Percentiles rank a stretch among this genome's conserved stretches.
Evolutionary conservation across 2,888 invertebrate species (phyloP).

Genomic region (Ligdia adustata): DNA sequence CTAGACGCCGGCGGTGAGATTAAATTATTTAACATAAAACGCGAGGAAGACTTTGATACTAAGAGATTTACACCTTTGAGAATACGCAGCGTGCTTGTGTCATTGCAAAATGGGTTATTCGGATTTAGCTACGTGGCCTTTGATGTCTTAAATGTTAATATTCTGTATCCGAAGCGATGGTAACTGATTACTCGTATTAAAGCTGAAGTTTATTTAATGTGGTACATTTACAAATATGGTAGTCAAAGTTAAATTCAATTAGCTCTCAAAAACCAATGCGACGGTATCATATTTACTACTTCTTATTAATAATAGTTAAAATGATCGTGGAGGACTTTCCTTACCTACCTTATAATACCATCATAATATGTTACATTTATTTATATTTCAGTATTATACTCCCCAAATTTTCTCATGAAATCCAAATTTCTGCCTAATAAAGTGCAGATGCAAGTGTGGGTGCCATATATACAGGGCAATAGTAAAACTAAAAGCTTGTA

Average conservation of each 20-base stretch:
- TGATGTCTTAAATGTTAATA: constrained; percentile 43
- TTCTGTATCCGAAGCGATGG: constrained; percentile 27
- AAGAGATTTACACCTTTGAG: constrained; percentile 59
- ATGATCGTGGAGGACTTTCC: too few relatives aligned
- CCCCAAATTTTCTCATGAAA: too few relatives aligned
- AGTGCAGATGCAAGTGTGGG: too few relatives aligned
- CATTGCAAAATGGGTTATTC: constrained; percentile 52
- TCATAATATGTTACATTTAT: too few relatives aligned
- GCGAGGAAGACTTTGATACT: constrained; percentile 59
- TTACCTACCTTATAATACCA: too few relatives aligned
- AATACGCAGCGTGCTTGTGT: constrained; percentile 50
- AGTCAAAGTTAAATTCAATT: neutral
- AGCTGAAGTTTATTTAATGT: constrained; percentile 17
- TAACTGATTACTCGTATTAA: constrained; percentile 40
- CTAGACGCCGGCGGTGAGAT: constrained; percentile 57
- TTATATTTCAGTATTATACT: too few relatives aligned
- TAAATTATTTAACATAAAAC: constrained; percentile 73
- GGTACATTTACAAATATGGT: neutral
- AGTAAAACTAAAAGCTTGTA: too few relatives aligned
- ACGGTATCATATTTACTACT: too few relatives aligned
- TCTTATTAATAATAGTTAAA: too few relatives aligned
- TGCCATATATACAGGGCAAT: too few relatives aligned
- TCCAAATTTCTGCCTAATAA: too few relatives aligned
- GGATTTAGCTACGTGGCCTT: constrained; percentile 49
- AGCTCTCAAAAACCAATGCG: too few relatives aligned